Conservation (phyloP, 92 coral and sea anemone genomes). For the Pocillopora grandis region DNA sequence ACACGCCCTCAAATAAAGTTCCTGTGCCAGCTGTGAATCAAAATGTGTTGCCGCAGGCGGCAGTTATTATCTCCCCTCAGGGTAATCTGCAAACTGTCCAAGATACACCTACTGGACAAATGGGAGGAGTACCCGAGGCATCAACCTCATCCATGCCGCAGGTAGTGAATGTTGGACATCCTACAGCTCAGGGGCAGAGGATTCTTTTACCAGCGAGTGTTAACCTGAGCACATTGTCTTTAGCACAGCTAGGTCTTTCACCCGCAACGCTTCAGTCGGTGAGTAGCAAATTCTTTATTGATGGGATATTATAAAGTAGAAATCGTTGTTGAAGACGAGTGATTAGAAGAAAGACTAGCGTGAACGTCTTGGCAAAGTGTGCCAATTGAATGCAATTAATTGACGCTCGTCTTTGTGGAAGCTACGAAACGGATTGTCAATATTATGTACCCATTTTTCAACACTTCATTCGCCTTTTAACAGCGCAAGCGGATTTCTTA, state of each 20-base stretch:
- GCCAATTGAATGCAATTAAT: no score
- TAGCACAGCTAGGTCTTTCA: conserved; percentile 43
- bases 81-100: conserved; percentile 29
- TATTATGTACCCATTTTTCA: no score
- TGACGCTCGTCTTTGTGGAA: no score
- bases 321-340: no score
- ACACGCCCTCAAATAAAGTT: conserved; percentile 20
- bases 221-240: conserved; percentile 46
- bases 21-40: background rate
- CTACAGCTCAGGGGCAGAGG: conserved; percentile 50
- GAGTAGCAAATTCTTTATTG: background rate
- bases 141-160: conserved; percentile 15
- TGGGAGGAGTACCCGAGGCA: conserved; percentile 3
- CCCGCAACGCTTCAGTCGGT: conserved; percentile 35
- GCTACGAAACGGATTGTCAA: no score
- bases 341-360: background rate
- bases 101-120: conserved; percentile 12
- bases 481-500: background rate
- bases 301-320: no score
- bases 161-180: conserved; percentile 54
- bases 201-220: conserved; percentile 55
- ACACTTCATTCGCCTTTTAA: no score
- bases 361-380: background rate
- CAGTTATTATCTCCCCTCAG: conserved; percentile 24
- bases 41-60: background rate